Base-by-base conservation (phyloP, 2,797 vertebrate genomes). In the Megaceryle alcyon region DNA sequence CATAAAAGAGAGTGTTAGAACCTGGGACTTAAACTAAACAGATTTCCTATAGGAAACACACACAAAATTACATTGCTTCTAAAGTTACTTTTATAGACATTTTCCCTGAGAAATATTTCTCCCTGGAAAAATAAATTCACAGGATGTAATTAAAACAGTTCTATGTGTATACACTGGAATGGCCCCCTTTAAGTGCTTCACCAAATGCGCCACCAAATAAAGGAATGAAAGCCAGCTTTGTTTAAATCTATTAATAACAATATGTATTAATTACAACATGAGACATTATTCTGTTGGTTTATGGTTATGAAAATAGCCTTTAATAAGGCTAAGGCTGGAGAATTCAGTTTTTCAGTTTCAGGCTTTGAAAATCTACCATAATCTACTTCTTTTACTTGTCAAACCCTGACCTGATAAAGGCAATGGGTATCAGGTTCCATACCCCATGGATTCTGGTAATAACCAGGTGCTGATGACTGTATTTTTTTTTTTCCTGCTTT, bases 41-140 rank as follows among this genome's bases (percentile, higher is more conserved):
- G 97, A 97, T 96, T 96, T 98, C 97, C 97, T 97, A 68, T 33
- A 97, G 97, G 98, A 98, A 97, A 96, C 92, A 92, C 85, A 65
- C 93, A 86, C 94, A 78, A 86, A 94, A 92, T 93, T 94, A 65
- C 92, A 84, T 94, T 79, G 91, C 96, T 86, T 92, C 97, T 91
- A 63, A 94, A 71, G 84, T 88, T 86, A 96, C 97, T 97, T 98
- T 97, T 97, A 97, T 97, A 91, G 97, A 92, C 82, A 9, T 97
- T 97, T 87, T 96, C 96, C 95, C 91, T 6, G 60, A 96, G 93
- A 98, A 98, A 95, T 95, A 94, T 93, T 97, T 96, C 97, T 97
- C 97, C 75, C 96, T 95, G 97, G 98, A 97, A 98, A 98, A 98
- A 94, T 96, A 97, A 97, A 95, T 95, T 96, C 95, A 83, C 96